A percentile compares a stretch with the other conserved stretches of the same genome.
Conservation (phyloP, 2,797 vertebrate genomes). For the Rhynchotus rufescens region DNA sequence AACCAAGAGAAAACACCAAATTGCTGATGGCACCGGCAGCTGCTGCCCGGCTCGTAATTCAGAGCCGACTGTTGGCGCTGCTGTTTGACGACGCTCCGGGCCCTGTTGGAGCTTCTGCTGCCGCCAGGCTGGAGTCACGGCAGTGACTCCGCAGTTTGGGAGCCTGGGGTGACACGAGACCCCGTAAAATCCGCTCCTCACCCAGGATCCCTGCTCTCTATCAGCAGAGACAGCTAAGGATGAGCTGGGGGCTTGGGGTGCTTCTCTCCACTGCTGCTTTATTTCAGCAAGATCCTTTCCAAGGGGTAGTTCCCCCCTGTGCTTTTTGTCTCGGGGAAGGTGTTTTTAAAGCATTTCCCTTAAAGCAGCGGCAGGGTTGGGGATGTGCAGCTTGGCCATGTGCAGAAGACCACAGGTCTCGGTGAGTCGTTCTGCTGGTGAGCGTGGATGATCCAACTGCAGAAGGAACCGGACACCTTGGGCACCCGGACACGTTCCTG, state of each 20-base stretch:
- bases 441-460: neutral
- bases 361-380: neutral
- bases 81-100: neutral
- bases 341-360: neutral
- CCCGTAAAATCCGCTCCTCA: fast-evolving
- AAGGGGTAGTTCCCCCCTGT: fast-evolving
- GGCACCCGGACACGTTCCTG: neutral
- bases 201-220: fast-evolving
- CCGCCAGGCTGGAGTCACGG: neutral
- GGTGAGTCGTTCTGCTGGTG: neutral
- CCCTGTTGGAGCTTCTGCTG: neutral
- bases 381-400: neutral
- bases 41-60: neutral
- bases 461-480: neutral
- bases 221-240: fast-evolving
- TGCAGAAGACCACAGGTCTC: neutral
- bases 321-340: neutral
- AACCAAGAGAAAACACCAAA: neutral
- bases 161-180: fast-evolving
- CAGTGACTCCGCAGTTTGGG: neutral
- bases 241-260: fast-evolving
- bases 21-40: neutral
- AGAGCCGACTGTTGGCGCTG: neutral
- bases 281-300: neutral
- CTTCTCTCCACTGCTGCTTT: neutral